Percentiles rank a stretch among this genome's conserved stretches.
phyloP scores from a whole-genome alignment of 1,140 invertebrate species.

The Oncopeltus fasciatus region DNA sequence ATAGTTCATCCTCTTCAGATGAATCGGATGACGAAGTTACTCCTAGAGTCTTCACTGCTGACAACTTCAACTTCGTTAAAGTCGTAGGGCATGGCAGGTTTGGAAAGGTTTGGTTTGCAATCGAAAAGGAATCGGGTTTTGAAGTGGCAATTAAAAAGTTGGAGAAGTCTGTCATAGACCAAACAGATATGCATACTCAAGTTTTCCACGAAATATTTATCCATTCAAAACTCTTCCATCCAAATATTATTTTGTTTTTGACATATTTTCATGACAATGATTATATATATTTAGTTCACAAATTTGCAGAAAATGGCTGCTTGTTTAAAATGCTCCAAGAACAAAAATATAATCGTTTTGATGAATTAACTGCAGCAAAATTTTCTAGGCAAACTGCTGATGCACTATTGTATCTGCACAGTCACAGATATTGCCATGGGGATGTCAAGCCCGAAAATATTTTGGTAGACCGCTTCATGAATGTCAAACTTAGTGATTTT shows the following conservation, averaged over 20 bases:
- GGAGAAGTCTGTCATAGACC: constrained; percentile 66
- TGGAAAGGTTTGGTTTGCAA: constrained; percentile 76
- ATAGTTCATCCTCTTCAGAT: too few relatives aligned
- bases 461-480: constrained; percentile 56
- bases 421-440: constrained; percentile 77
- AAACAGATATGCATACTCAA: constrained; percentile 27
- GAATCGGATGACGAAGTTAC: too few relatives aligned
- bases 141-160: constrained; percentile 85
- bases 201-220: constrained; percentile 89
- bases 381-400: constrained; percentile 80
- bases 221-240: constrained; percentile 80
- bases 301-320: constrained; percentile 83
- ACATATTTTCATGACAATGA: constrained; percentile 85
- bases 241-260: constrained; percentile 76
- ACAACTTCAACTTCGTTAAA: too few relatives aligned
- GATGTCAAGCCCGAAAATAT: constrained; percentile 87
- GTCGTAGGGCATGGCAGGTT: constrained; percentile 79
- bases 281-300: constrained; percentile 79
- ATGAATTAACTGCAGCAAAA: constrained; percentile 43
- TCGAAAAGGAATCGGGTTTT: constrained; percentile 67
- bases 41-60: too few relatives aligned
- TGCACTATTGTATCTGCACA: constrained; percentile 78
- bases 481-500: constrained; percentile 84
- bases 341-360: constrained; percentile 41
- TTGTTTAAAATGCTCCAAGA: constrained; percentile 62